Evolutionary conservation across 2,888 invertebrate genomes (phyloP), one percentile per base, ranked within the genome.

Genomic region (Cephalotes varians): DNA sequence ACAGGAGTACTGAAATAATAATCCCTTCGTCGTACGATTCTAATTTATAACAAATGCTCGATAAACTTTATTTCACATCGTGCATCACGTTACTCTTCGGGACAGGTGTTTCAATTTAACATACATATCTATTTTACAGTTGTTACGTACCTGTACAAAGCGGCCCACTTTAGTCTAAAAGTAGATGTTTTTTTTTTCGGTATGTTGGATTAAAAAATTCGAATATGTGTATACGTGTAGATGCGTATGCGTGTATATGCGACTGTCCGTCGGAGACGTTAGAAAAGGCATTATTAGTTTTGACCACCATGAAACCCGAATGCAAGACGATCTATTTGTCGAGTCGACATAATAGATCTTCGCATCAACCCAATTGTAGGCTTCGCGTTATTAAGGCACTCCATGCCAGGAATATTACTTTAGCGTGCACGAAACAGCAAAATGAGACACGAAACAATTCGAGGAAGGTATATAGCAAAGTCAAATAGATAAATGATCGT

Each of bases 381-480:
- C 58, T 80, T 83, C 4, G 84, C 84, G 81, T 81, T 72, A 81
- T 88, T 92, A 92, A 93, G 93, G 92, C 93, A 93, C 91, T 91
- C 85, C 79, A 92, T 93, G 92, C 91, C 92, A 89, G 88, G 88
- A 92, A 91, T 93, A 89, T 65, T 71, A 81, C 85, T 89, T 47
- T 73, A 86, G 74, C 65, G 83, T 86, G 84, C 81, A 89, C 84
- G 83, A 86, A n/a, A 79, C 73, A 82, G 62, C 80, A 81, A 84
- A 89, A 85, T 85, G 67, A 81, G 73, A 81, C 74, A 73, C 51
- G 60, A 87, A 76, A 73, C 62, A 86, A 83, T 80, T 34, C 21
- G 31, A 47, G 34, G 64, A 56, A 58, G 15, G 40, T 21, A 12
- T 34, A 21, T 56, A 47, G 44, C 37, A 21, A 9, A 58, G 2